These are phyloP conservation scores for Drosophila lacteicornis DNA, from an alignment of 1,140 invertebrate species.

Conservation along the genomic window DNA sequence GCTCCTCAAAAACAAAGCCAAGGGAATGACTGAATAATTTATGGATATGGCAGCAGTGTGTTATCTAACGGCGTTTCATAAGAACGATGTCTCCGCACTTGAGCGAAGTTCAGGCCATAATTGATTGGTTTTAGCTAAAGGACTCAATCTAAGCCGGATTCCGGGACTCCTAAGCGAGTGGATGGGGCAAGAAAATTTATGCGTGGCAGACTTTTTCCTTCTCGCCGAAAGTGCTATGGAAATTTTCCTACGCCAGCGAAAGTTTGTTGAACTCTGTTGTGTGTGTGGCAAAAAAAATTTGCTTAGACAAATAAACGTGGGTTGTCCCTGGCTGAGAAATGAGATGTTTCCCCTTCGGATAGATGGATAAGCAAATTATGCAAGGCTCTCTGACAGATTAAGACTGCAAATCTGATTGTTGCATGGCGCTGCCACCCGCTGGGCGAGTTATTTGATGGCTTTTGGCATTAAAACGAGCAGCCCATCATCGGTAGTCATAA, in stretches of 20 bases:
- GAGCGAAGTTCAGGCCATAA: slow-evolving; percentile 40
- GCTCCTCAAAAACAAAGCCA: slow-evolving; percentile 34
- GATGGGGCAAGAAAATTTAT: slow-evolving; percentile 45
- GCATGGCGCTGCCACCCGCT: not conserved
- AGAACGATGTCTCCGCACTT: slow-evolving; percentile 30
- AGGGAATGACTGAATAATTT: slow-evolving; percentile 58
- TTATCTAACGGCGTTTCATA: slow-evolving; percentile 69
- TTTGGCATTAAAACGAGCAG: slow-evolving; percentile 19
- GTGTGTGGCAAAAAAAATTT: slow-evolving; percentile 8
- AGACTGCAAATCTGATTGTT: slow-evolving; percentile 24
- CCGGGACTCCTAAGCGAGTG: not conserved
- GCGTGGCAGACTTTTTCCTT: slow-evolving; percentile 36
- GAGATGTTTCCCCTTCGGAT: not conserved
- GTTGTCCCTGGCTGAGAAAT: slow-evolving; percentile 1
- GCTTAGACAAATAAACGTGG: slow-evolving; percentile 26
- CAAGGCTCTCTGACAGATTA: not conserved
- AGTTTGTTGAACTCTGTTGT: slow-evolving; percentile 66
- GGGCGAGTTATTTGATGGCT: slow-evolving; percentile 1
- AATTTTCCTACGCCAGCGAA: slow-evolving; percentile 26
- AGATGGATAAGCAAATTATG: slow-evolving; percentile 2
- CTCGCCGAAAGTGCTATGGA: slow-evolving; percentile 30
- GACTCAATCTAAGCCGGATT: slow-evolving; percentile 28
- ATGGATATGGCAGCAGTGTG: slow-evolving; percentile 61
- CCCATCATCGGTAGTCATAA: slow-evolving; percentile 14
- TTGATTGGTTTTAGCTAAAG: slow-evolving; percentile 59